A percentile compares a stretch with the other conserved stretches of the same genome.
Conservation (phyloP, 2,888 invertebrate genomes). For the Podabrus alpinus region DNA sequence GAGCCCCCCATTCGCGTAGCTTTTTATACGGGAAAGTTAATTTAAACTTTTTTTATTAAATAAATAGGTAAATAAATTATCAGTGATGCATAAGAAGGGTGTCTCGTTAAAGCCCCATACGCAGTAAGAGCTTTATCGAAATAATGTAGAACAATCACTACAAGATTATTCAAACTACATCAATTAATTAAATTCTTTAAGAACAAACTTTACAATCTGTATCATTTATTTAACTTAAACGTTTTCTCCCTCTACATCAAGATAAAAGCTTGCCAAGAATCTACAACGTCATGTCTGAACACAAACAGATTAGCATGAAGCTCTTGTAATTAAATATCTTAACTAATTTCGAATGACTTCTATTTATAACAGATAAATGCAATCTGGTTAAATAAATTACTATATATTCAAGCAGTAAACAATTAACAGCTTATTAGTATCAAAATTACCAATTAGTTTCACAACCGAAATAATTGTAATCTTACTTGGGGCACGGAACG, state of each 20-base stretch:
- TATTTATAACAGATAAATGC: not conserved
- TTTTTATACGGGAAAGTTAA: not conserved
- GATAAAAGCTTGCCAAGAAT: conserved; percentile 4
- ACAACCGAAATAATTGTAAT: not conserved
- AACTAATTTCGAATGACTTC: conserved; percentile 2
- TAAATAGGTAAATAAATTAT: not conserved
- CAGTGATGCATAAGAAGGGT: not conserved
- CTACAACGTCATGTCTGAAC: conserved; percentile 5
- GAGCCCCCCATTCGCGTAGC: conserved; percentile 17
- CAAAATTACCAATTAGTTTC: not conserved
- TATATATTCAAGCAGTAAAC: not conserved
- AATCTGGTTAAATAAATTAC: conserved; percentile 5
- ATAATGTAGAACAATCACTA: not conserved
- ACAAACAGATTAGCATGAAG: conserved; percentile 9
- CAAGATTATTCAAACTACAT: not conserved
- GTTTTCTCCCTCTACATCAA: not conserved
- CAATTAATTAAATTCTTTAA: conserved; percentile 1
- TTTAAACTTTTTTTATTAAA: not conserved
- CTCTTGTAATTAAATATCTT: conserved; percentile 8
- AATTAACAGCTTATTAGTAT: not conserved
- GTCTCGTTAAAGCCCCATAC: not conserved
- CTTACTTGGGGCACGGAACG: not conserved
- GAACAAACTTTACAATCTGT: not conserved
- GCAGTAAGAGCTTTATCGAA: not conserved
- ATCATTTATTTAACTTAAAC: conserved; percentile 3